Evolutionary conservation across 2,888 invertebrate species (phyloP).

Genomic region (Phyllotreta cruciferae): DNA sequence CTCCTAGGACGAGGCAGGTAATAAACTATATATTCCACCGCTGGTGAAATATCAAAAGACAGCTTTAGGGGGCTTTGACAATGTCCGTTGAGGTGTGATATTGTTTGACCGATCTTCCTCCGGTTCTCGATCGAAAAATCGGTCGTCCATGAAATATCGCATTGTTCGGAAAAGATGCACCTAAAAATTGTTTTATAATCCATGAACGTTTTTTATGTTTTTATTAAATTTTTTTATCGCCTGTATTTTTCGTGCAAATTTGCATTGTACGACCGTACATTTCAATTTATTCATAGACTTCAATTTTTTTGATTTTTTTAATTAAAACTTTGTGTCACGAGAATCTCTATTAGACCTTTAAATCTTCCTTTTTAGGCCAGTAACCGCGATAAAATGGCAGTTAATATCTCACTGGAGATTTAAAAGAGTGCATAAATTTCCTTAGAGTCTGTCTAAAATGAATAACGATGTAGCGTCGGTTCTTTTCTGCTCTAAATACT

Average conservation of each 20-base stretch:
- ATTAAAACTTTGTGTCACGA: slow-evolving; percentile 1
- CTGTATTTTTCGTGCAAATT: too few species aligned
- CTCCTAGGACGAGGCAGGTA: slow-evolving; percentile 33
- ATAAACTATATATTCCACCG: slow-evolving; percentile 51
- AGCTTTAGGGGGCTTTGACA: slow-evolving; percentile 56
- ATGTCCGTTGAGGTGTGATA: slow-evolving; percentile 58
- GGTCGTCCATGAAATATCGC: slow-evolving; percentile 54
- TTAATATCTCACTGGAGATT: slow-evolving; percentile 23
- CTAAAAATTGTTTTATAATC: too few species aligned
- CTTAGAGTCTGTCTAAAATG: slow-evolving; percentile 16
- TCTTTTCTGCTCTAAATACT: slow-evolving; percentile 3
- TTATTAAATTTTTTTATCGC: too few species aligned
- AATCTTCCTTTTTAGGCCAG: slow-evolving; percentile 8
- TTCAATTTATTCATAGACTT: too few species aligned
- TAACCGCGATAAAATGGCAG: slow-evolving; percentile 5
- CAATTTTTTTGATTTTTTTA: neutral
- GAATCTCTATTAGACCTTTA: slow-evolving; percentile 6
- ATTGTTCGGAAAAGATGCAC: slow-evolving; percentile 44
- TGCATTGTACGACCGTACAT: too few species aligned
- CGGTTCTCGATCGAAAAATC: slow-evolving; percentile 50
- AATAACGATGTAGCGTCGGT: slow-evolving; percentile 16
- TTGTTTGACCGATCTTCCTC: slow-evolving; percentile 52
- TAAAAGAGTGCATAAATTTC: slow-evolving; percentile 22
- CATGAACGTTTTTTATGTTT: too few species aligned
- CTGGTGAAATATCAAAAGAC: slow-evolving; percentile 58